A percentile compares a stretch with the other conserved stretches of the same genome.
Evolutionary conservation across 2,797 vertebrate species (phyloP).

Genomic region (Astyanax mexicanus): DNA sequence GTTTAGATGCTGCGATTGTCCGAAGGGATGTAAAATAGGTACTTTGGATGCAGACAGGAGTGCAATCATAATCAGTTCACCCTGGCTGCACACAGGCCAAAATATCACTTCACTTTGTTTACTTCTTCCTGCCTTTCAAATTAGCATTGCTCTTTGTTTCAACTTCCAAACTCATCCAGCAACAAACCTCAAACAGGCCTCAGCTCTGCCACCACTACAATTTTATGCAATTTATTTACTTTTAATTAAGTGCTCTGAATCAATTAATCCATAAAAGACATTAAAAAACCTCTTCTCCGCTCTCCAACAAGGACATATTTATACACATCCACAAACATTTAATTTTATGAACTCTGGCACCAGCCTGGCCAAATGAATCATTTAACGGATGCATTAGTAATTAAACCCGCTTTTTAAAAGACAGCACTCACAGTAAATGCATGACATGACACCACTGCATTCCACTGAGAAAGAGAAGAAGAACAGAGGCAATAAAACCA

Average conservation of each 20-base stretch:
- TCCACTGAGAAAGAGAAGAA: background rate
- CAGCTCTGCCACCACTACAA: constrained; percentile 29
- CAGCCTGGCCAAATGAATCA: constrained; percentile 17
- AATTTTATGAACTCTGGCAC: constrained; percentile 26
- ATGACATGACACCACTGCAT: background rate
- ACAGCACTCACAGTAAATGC: background rate
- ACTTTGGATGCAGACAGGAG: constrained; percentile 19
- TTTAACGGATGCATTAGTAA: constrained; percentile 10
- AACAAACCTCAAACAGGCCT: constrained; percentile 37
- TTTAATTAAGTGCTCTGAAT: constrained; percentile 55
- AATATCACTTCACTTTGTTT: constrained; percentile 24
- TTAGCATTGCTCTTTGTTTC: constrained; percentile 30
- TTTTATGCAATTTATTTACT: constrained; percentile 51
- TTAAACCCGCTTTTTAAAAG: background rate
- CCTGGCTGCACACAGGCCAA: constrained; percentile 3
- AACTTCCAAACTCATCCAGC: constrained; percentile 33
- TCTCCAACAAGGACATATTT: constrained; percentile 36
- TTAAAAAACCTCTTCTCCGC: constrained; percentile 29
- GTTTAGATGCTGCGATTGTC: background rate
- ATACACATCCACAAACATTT: constrained; percentile 22
- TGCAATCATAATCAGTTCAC: constrained; percentile 23
- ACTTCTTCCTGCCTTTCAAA: constrained; percentile 29
- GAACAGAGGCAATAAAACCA: no score
- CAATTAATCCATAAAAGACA: constrained; percentile 45
- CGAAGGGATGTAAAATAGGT: constrained; percentile 14